These are phyloP conservation scores for Yponomeuta sedellus DNA, from an alignment of 2,888 invertebrate genomes.

Conservation along the genomic window DNA sequence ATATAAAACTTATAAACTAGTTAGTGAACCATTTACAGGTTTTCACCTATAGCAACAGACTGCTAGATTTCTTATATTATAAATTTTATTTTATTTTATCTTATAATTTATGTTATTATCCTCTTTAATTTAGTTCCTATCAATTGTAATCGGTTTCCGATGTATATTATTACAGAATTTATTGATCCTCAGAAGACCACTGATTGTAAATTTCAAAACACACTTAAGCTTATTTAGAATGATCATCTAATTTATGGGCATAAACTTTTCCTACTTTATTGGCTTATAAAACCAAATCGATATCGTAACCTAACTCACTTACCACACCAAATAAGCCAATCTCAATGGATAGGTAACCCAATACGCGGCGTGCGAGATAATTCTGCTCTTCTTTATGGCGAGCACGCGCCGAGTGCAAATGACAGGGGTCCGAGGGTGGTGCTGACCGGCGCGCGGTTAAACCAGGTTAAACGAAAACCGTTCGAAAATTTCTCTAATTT, in stretches of 20 bases:
- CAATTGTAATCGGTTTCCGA: not conserved
- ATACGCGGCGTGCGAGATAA: constrained; percentile 4
- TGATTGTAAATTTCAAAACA: no score
- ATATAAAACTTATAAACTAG: no score
- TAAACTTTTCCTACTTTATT: no score
- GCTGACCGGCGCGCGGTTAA: not conserved
- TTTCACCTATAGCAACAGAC: no score
- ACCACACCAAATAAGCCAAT: not conserved
- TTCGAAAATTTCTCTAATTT: not conserved
- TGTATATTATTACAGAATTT: not conserved
- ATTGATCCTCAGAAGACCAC: no score
- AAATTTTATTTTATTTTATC: no score
- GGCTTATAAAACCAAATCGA: not conserved
- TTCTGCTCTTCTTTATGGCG: not conserved
- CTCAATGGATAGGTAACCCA: constrained; percentile 1
- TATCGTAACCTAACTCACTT: constrained; percentile 3
- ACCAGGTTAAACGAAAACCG: not conserved
- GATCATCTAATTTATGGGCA: no score
- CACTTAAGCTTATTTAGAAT: no score
- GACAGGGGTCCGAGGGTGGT: constrained; percentile 1
- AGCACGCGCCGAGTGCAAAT: constrained; percentile 1
- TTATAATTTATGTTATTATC: no score
- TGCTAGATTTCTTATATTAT: no score
- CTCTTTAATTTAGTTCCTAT: not conserved
- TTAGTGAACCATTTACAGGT: no score